Conservation (phyloP, 2,113 vertebrate genomes). For the Macheiramphus alcinus region DNA sequence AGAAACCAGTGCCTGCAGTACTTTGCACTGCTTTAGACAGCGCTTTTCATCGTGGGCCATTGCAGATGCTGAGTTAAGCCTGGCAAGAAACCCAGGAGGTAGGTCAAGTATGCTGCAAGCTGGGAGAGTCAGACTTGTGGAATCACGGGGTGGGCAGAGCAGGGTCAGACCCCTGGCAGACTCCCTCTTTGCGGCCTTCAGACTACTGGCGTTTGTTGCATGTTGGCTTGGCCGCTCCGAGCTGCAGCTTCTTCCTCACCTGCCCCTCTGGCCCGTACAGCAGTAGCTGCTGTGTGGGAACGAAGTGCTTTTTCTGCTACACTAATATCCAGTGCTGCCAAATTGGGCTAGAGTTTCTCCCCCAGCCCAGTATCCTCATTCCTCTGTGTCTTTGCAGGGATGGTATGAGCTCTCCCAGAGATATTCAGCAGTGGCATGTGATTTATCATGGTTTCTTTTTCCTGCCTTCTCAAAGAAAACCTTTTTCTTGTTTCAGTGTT, state of each 20-base stretch:
- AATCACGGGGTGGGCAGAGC: neutral
- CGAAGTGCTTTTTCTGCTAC: neutral
- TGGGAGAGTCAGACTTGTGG: neutral
- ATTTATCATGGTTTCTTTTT: neutral
- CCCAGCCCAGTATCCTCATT: neutral
- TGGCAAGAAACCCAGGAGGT: neutral
- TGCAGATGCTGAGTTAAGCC: neutral
- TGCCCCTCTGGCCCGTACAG: neutral
- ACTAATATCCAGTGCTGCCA: neutral
- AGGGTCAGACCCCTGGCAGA: neutral
- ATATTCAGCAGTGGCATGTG: neutral
- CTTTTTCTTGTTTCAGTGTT: neutral
- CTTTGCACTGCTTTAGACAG: neutral
- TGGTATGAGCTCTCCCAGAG: neutral
- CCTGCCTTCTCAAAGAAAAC: neutral
- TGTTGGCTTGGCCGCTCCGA: neutral
- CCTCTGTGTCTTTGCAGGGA: neutral
- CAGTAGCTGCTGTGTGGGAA: neutral
- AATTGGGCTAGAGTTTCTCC: neutral
- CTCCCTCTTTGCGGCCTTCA: neutral
- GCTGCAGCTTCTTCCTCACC: neutral
- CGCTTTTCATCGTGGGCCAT: neutral
- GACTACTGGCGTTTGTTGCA: neutral
- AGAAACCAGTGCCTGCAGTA: neutral
- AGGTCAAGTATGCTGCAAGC: neutral